These are phyloP conservation scores for Tuta absoluta DNA, from an alignment of 2,888 invertebrate genomes.

Conservation along the genomic window DNA sequence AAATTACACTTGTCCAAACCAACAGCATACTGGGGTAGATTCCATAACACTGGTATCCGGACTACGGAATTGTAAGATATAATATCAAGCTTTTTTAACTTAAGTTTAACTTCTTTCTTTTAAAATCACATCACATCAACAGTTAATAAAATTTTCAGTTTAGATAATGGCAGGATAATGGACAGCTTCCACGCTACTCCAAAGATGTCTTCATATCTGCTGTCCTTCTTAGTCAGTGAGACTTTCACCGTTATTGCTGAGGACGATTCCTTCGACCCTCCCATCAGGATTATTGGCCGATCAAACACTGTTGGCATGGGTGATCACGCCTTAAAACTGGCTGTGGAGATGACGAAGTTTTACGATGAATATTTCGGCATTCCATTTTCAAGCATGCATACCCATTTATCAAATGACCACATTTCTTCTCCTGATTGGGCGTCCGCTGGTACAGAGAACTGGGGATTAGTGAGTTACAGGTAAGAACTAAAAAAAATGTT, in stretches of 20 bases:
- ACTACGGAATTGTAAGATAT: conserved; percentile 1
- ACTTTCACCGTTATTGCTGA: conserved; percentile 66
- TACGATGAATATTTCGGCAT: conserved; percentile 67
- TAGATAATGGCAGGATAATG: conserved; percentile 43
- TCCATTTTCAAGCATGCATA: conserved; percentile 60
- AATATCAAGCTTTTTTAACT: background rate
- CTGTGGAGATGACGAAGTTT: conserved; percentile 63
- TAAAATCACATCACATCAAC: background rate
- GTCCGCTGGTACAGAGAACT: conserved; percentile 75
- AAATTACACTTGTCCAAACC: conserved; percentile 84
- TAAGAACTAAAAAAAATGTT: too few species aligned
- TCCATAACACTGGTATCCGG: conserved; percentile 83
- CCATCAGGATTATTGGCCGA: conserved; percentile 70
- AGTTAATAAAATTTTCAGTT: conserved; percentile 44
- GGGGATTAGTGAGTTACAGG: conserved; percentile 79
- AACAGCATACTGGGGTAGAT: conserved; percentile 64
- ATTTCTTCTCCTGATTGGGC: conserved; percentile 76
- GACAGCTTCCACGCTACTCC: conserved; percentile 79
- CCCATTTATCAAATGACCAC: conserved; percentile 66
- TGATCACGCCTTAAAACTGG: conserved; percentile 55
- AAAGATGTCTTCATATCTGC: conserved; percentile 90
- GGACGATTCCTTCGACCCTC: conserved; percentile 54
- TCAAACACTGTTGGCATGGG: conserved; percentile 66
- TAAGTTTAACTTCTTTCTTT: background rate
- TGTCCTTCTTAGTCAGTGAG: conserved; percentile 88